Conservation (phyloP, 2,797 vertebrate genomes). For the Gorsachius magnificus region DNA sequence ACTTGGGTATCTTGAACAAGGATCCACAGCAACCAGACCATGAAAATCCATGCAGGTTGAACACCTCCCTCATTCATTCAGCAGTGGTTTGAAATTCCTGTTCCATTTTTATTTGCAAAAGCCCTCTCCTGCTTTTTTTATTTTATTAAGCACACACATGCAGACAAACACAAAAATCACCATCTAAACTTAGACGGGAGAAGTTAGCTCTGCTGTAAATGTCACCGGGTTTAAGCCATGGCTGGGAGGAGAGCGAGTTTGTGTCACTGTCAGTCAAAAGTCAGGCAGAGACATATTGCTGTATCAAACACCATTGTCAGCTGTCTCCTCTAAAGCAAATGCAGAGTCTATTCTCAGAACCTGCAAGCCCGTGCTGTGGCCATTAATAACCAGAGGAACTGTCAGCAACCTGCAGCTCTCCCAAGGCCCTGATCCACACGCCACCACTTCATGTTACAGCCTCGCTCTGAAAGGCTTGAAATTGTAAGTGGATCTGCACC, state of each 20-base stretch:
- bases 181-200: slow-evolving; percentile 54
- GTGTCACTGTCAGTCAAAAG: slow-evolving; percentile 67
- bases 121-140: background rate
- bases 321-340: slow-evolving; percentile 65
- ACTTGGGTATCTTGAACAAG: background rate
- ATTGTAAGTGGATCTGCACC: background rate
- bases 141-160: background rate
- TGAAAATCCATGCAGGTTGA: background rate
- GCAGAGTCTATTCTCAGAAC: slow-evolving; percentile 56
- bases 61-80: background rate
- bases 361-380: background rate
- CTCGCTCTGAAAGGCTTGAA: background rate
- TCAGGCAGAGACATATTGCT: slow-evolving; percentile 17
- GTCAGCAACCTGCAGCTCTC: background rate
- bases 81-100: background rate
- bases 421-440: background rate
- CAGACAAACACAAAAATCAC: slow-evolving; percentile 6
- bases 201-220: slow-evolving; percentile 59
- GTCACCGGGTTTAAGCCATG: slow-evolving; percentile 44
- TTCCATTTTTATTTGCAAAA: background rate
- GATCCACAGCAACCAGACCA: background rate
- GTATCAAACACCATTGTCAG: slow-evolving; percentile 59
- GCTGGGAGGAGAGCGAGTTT: background rate
- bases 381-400: slow-evolving; percentile 37
- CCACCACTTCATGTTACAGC: background rate